Base-by-base conservation (phyloP, 2,113 vertebrate species). In the Gyps fulvus region DNA sequence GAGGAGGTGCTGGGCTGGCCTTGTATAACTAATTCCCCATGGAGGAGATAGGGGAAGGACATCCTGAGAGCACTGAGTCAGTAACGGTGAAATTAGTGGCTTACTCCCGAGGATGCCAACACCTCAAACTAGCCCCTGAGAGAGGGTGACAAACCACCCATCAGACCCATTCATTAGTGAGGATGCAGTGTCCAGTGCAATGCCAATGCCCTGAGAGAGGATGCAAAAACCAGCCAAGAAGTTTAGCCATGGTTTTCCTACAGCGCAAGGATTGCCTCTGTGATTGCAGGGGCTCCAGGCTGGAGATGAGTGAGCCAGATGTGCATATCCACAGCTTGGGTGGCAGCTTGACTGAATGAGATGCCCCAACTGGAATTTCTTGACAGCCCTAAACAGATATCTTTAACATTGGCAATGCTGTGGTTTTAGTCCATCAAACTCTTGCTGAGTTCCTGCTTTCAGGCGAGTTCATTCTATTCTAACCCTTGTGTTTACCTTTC, bases 131-230 rank as follows among this genome's bases (percentile, higher is more conserved):
- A 80, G 15, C 13, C 14, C 32, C 5, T 76, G 50, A 77, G 40
- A 91, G 40, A 42, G 2, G 31, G 20, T 1, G 5, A 7, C 6
- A 3, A 90, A 38, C 19, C 11, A 40, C 19, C 11, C 3, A 1
- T 21, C 47, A 86, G 71, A 19, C 22, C 29, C 19, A 36, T 32
- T 50, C n/a, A 29, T 52, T 63, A 54, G 26, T 10, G 5, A 54
- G 43, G 42, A 54, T 59, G 52, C 29, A 58, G 32, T 10, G 29
- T 52, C 42, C 6, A 5, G 21, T 65, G 55, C 55, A 76, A 23
- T 45, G 38, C 20, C 26, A 58, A 13, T 47, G 21, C 22, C 59
- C 34, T 62, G 18, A 57, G 50, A 86, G 8, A 61, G 7, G 21
- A 45, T 69, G 40, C 10, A 57, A 77, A 86, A 72, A n/a, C 1